A percentile compares a stretch with the other conserved stretches of the same genome.
These are phyloP conservation scores for Drosophila rubida DNA, from an alignment of 2,888 invertebrate genomes.

Conservation along the genomic window DNA sequence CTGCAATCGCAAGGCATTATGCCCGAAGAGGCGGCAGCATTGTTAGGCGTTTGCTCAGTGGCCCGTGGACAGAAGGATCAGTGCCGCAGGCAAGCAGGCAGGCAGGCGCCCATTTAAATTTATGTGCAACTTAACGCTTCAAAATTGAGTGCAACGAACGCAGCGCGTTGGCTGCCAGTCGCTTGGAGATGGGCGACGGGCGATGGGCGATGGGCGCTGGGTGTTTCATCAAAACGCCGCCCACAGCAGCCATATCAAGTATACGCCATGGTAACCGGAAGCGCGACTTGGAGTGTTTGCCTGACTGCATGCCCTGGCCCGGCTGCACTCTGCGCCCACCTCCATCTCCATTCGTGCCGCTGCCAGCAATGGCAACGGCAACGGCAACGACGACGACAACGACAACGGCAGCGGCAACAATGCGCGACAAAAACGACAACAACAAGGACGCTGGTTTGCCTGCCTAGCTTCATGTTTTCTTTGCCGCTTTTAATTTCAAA, in stretches of 20 bases:
- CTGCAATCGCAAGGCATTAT: constrained; percentile 44
- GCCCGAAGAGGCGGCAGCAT: constrained; percentile 29
- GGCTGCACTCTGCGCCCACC: constrained; percentile 38
- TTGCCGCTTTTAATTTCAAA: constrained; percentile 80
- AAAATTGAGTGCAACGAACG: constrained; percentile 81
- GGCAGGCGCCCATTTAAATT: constrained; percentile 69
- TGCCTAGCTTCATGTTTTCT: constrained; percentile 80
- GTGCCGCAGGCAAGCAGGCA: constrained; percentile 11
- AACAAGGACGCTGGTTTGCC: constrained; percentile 70
- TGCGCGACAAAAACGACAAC: constrained; percentile 66
- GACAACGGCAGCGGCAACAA: constrained; percentile 59
- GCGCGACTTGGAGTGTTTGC: constrained; percentile 78
- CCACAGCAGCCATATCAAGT: constrained; percentile 72
- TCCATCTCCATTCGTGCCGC: neutral
- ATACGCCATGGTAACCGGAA: constrained; percentile 78
- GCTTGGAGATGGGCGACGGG: too few relatives aligned
- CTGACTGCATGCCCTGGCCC: constrained; percentile 54
- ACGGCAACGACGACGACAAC: constrained; percentile 11
- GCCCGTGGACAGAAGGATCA: neutral
- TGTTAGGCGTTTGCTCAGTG: constrained; percentile 37
- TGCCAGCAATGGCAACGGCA: constrained; percentile 21
- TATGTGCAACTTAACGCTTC: constrained; percentile 81
- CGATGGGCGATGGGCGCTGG: too few relatives aligned
- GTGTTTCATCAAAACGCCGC: constrained; percentile 37
- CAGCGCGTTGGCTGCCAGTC: constrained; percentile 45